Percentiles rank a stretch among this genome's conserved stretches.
Conservation (phyloP, 2,888 invertebrate genomes). For the Pterostichus madidus region DNA sequence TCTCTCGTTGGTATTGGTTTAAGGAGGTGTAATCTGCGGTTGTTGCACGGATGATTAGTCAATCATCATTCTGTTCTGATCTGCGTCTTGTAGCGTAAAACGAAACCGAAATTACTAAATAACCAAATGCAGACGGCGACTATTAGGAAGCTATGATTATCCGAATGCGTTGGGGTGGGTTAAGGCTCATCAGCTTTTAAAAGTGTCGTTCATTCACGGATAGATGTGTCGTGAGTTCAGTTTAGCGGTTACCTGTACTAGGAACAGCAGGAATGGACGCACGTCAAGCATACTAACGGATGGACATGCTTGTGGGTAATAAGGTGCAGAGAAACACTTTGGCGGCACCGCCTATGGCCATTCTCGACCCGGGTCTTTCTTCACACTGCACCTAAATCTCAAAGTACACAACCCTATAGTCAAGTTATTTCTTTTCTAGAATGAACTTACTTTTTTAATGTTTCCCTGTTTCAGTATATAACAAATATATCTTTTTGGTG, state of each 20-base stretch:
- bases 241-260: background rate
- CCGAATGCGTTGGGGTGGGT: conserved; percentile 65
- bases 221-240: conserved; percentile 35
- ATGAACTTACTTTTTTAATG: too few relatives aligned
- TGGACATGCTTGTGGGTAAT: conserved; percentile 68
- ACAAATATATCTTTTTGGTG: too few relatives aligned
- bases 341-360: conserved; percentile 69
- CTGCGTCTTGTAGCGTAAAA: conserved; percentile 43
- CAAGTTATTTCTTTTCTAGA: too few relatives aligned
- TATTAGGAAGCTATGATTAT: conserved; percentile 67
- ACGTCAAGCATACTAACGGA: conserved; percentile 26
- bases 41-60: conserved; percentile 55
- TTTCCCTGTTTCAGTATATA: too few relatives aligned
- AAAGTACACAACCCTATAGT: background rate
- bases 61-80: conserved; percentile 41
- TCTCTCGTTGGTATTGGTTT: conserved; percentile 9
- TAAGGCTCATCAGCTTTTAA: conserved; percentile 63
- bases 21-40: conserved; percentile 44
- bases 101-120: conserved; percentile 64
- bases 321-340: conserved; percentile 72
- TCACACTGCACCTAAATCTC: background rate
- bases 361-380: conserved; percentile 24
- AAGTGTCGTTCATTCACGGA: conserved; percentile 39
- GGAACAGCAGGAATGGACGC: conserved; percentile 7
- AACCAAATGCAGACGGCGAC: conserved; percentile 61